Conservation (phyloP, 2,113 vertebrate genomes). For the Pionites leucogaster region DNA sequence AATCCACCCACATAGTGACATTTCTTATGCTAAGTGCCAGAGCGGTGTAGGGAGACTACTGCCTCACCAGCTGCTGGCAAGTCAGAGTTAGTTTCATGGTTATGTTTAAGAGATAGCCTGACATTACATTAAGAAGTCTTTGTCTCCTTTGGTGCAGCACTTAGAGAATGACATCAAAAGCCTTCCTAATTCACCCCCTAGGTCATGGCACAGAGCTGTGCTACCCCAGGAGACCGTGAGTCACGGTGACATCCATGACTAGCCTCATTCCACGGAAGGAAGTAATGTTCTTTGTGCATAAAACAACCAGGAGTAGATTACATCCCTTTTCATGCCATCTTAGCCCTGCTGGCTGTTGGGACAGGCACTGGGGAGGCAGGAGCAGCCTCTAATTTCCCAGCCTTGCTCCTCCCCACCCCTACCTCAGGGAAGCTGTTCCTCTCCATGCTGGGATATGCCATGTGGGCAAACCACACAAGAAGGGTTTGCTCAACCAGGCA, state of each 20-base stretch:
- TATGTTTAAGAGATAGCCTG: slow-evolving; percentile 39
- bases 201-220: background rate
- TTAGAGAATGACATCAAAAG: slow-evolving; percentile 59
- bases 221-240: background rate
- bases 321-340: slow-evolving; percentile 15
- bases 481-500: background rate
- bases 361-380: background rate
- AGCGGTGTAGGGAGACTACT: slow-evolving; percentile 45
- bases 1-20: slow-evolving; percentile 61
- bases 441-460: background rate
- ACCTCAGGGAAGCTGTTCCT: background rate
- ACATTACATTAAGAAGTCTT: slow-evolving; percentile 40
- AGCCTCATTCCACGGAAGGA: slow-evolving; percentile 18
- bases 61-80: slow-evolving; percentile 58
- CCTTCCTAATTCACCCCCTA: background rate
- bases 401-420: background rate
- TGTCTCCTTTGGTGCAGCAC: background rate
- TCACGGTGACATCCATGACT: slow-evolving; percentile 17
- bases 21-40: slow-evolving; percentile 65
- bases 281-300: slow-evolving; percentile 31
- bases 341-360: background rate
- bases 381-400: background rate
- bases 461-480: background rate
- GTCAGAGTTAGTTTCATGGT: slow-evolving; percentile 64
- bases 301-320: slow-evolving; percentile 33